Evolutionary conservation across 2,113 vertebrate genomes (phyloP), one percentile per base, ranked within the genome.

Genomic region (Pandion haliaetus): DNA sequence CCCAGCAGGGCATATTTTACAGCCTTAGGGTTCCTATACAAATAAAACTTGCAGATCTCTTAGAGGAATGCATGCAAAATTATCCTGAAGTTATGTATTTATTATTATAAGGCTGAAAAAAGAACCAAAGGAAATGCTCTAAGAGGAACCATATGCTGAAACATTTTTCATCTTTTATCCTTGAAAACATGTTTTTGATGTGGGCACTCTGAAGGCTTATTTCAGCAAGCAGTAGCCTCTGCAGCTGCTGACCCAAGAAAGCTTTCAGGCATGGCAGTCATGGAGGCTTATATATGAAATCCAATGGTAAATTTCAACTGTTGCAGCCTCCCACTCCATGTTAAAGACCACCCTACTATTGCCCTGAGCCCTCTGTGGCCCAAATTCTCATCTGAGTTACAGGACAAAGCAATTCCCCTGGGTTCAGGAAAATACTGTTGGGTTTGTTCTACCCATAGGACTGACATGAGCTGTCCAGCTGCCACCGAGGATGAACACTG

Each of bases 131-230:
- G 83, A 97, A 95, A 96, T 87, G 73, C 73, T 91, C 31, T 96
- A 91, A 96, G 69, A 84, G 61, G 73, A 95, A 91, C 93, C 93
- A 87, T 93, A 79, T 89, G 95, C 69, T 93, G 81, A 82, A 84
- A 72, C 45, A 73, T 85, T 82, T 62, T 97, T 95, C 81, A 95
- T 84, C 81, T 95, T 89, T 94, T 73, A 73, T 96, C 62, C 66
- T 79, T 40, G 77, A 89, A 91, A 95, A 31, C 23, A 57, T 84
- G 57, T 38, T 91, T 84, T 89, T 71, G 15, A 45, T 94, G 67
- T 78, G 91, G 93, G 42, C 70, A 77, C 24, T 91, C 36, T 25
- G 42, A 86, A 89, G 34, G 36, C 17, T 77, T 38, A 73, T 93
- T 91, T 91, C 66, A 70, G 29, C 72, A 87, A 77, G 57, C 57